phyloP scores from a whole-genome alignment of 2,888 invertebrate genomes.

The Antheraea assamensis region DNA sequence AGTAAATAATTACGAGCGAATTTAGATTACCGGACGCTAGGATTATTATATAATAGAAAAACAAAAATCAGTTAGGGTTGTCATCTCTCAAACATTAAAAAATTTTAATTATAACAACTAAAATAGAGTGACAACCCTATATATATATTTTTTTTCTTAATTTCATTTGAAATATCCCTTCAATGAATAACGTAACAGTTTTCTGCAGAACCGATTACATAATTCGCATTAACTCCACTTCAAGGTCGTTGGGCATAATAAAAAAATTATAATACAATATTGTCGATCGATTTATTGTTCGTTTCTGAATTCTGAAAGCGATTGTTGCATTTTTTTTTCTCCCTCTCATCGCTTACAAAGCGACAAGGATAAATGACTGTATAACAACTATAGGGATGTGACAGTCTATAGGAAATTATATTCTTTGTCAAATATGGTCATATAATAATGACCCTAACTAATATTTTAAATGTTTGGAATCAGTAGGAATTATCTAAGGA shows the following conservation, averaged over 20 bases:
- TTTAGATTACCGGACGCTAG: no score
- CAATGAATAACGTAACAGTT: neutral
- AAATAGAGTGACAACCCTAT: no score
- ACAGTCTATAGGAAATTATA: neutral
- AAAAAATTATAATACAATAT: slow-evolving; percentile 10
- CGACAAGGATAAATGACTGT: neutral
- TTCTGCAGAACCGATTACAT: neutral
- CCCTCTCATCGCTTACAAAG: neutral
- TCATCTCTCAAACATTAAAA: no score
- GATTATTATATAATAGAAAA: no score
- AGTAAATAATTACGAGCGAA: no score
- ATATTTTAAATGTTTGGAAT: no score
- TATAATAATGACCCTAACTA: no score
- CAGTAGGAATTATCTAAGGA: no score
- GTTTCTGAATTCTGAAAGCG: neutral
- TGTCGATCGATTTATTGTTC: slow-evolving; percentile 3
- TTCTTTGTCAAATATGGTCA: no score
- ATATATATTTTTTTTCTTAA: neutral
- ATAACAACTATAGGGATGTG: neutral
- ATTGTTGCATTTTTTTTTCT: slow-evolving; percentile 11
- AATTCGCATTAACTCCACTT: neutral
- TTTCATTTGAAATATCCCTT: neutral
- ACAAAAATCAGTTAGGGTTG: no score
- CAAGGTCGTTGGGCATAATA: neutral
- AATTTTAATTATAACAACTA: no score